Evolutionary conservation across 1,140 invertebrate genomes (phyloP), one percentile per base, ranked within the genome.

Genomic region (Pseudomyrmex dendroicus): DNA sequence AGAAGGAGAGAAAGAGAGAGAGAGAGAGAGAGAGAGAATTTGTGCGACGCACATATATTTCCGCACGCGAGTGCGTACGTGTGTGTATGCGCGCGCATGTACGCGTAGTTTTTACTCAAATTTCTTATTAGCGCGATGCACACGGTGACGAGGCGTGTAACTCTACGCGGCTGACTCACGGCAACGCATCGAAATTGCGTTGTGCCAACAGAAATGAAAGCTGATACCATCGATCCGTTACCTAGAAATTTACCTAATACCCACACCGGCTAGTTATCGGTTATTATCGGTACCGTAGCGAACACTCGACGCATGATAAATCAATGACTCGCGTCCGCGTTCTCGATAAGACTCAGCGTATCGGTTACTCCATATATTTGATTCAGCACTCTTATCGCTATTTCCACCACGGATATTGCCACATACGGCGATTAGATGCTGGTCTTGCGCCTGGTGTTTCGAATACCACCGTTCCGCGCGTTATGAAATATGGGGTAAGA

Each of bases 351-450:
- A 84, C 73, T 52, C 44, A 13, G 20, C 50, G 25, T 84, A 84
- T 84, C 62, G 82, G 25, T 78, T 67, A 67, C 61, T 78, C 73
- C 74, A 66, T 84, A 78, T 84, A 78, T 84, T 78, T 68, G 82
- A 78, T 84, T 67, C 73, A 66, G 46, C 73, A 66, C 63, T 66
- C 73, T 84, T 84, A 84, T 84, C 82, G 62, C 46, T 46, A n/a
- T 50, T 50, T 68, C 74, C 64, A 80, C 56, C 56, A 61, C 74
- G 74, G 54, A 84, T 82, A 74, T 82, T 82, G 59, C 59, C 46
- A 46, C 78, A 82, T 74, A 54, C 70, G 52, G 46, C 59, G 78
- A 63, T 82, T 74, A 73, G 78, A 82, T 63, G 78, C 48, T 48
- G 78, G 78, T 62, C 70, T 73, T 63, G 78, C 67, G 78, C 67